Percentiles rank a stretch among this genome's conserved stretches.
Evolutionary conservation across 30 jellyfish, hydroid and myxozoan species (phyloP).

Genomic region (Cassiopea andromeda): DNA sequence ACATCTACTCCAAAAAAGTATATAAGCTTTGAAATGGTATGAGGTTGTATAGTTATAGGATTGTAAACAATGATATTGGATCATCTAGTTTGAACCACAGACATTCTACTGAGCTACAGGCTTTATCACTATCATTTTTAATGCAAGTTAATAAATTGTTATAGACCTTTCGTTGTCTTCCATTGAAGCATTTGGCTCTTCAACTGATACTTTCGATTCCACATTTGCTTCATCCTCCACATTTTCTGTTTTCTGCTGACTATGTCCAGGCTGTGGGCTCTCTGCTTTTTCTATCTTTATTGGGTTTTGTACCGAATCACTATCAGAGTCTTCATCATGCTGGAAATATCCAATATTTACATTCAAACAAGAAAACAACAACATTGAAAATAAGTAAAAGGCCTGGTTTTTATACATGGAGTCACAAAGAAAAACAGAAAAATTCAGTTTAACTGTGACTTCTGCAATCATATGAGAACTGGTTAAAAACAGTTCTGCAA

Average conservation of each 20-base stretch:
- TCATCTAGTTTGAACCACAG: background rate
- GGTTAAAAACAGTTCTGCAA: too few species aligned
- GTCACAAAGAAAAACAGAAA: too few species aligned
- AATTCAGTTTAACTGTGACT: too few species aligned
- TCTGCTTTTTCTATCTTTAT: slow-evolving; percentile 2
- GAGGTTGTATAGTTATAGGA: too few species aligned
- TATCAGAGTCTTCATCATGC: slow-evolving; percentile 15
- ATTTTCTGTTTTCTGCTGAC: slow-evolving; percentile 8
- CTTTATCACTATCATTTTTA: background rate
- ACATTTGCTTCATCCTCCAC: background rate
- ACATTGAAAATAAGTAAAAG: background rate
- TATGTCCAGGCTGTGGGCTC: slow-evolving; percentile 34
- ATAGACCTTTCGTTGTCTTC: slow-evolving; percentile 25
- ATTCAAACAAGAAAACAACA: too few species aligned
- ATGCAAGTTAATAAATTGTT: background rate
- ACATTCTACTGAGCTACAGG: background rate
- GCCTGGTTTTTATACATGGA: background rate
- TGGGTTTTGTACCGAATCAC: slow-evolving; percentile 18
- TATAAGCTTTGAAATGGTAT: too few species aligned
- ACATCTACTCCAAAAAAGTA: too few species aligned
- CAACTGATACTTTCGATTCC: slow-evolving; percentile 17
- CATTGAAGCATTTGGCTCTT: slow-evolving; percentile 24
- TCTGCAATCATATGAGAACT: too few species aligned
- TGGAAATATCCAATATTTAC: background rate
- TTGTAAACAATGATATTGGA: too few species aligned